Evolutionary conservation across 2,113 vertebrate species (phyloP).

Genomic region (Tachysurus fulvidraco): DNA sequence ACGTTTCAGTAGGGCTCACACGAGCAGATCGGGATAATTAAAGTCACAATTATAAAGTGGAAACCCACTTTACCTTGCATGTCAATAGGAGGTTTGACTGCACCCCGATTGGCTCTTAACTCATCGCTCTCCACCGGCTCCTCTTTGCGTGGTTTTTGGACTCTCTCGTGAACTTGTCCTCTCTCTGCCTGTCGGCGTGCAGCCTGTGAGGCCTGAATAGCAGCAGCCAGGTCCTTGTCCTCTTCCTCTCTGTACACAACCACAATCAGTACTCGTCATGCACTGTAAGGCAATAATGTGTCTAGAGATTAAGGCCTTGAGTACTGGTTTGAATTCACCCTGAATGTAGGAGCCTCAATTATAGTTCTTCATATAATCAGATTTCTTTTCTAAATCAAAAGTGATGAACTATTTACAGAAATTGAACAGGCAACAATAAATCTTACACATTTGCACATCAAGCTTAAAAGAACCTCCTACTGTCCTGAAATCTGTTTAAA

Average conservation of each 20-base stretch:
- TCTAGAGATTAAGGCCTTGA: not conserved
- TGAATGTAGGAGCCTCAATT: not conserved
- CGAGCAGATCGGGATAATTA: not conserved
- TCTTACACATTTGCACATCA: not conserved
- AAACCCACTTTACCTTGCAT: constrained; percentile 46
- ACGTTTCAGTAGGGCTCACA: not conserved
- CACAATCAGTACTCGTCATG: not conserved
- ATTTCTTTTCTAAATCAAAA: not conserved
- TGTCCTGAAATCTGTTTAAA: not conserved
- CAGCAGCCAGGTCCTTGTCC: constrained; percentile 87
- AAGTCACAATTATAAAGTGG: not conserved
- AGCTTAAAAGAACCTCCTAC: not conserved
- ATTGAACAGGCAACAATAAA: not conserved
- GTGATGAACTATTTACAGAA: not conserved
- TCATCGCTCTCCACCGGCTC: constrained; percentile 68
- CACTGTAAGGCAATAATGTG: not conserved
- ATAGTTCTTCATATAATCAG: not conserved
- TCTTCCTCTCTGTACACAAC: constrained; percentile 84
- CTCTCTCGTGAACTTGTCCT: constrained; percentile 73
- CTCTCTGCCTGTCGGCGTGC: constrained; percentile 79
- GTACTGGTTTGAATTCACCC: not conserved
- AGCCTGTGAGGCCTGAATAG: constrained; percentile 83
- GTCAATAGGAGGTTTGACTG: constrained; percentile 38
- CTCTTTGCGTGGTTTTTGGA: constrained; percentile 76
- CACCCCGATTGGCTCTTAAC: constrained; percentile 31